Percentiles rank a stretch among this genome's conserved stretches.
Evolutionary conservation across 1,140 invertebrate species (phyloP).

Genomic region (Micrasema minimum): DNA sequence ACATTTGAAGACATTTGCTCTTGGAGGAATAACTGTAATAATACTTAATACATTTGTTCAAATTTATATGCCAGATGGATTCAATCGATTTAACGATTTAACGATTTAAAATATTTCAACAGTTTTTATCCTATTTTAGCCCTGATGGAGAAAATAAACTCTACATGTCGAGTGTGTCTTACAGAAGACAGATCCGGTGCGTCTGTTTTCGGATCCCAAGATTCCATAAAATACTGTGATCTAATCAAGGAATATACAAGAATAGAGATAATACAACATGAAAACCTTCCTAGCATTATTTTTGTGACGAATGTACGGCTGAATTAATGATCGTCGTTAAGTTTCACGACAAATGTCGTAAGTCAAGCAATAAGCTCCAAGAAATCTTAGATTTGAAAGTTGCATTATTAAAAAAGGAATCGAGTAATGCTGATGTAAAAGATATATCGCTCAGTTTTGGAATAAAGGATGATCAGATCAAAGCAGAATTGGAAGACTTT

Average conservation of each 20-base stretch:
- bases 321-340: conserved; percentile 29
- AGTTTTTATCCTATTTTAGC: too few relatives aligned
- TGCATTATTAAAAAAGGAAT: neutral
- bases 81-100: too few relatives aligned
- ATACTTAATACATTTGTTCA: too few relatives aligned
- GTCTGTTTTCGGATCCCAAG: conserved; percentile 26
- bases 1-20: too few relatives aligned
- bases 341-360: conserved; percentile 31
- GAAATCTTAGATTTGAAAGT: conserved; percentile 20
- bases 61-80: too few relatives aligned
- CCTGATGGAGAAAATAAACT: conserved; percentile 5
- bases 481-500: conserved; percentile 4
- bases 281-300: conserved; percentile 28
- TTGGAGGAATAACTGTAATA: too few relatives aligned
- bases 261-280: conserved; percentile 21
- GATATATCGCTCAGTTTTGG: neutral
- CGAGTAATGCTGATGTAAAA: neutral
- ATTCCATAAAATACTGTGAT: conserved; percentile 21
- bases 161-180: conserved; percentile 37
- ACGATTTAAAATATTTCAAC: too few relatives aligned
- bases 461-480: neutral
- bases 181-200: conserved; percentile 1
- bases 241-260: conserved; percentile 34
- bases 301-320: conserved; percentile 31
- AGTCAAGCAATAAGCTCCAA: conserved; percentile 31